Percentiles rank a stretch among this genome's conserved stretches.
These are phyloP conservation scores for Gryllus longicercus DNA, from an alignment of 2,888 invertebrate species.

Conservation along the genomic window DNA sequence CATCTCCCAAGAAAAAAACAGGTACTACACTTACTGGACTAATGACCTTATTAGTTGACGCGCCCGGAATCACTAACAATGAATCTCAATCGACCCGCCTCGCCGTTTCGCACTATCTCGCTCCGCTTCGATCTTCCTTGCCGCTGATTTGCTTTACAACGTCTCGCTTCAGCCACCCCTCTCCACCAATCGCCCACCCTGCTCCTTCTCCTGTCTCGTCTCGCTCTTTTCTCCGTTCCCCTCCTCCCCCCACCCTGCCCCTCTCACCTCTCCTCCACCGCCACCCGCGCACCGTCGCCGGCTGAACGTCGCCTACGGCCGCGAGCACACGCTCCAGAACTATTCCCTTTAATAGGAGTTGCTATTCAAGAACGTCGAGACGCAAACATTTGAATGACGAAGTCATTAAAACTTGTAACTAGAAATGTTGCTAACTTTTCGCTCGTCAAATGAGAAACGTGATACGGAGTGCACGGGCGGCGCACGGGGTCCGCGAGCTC, in stretches of 20 bases:
- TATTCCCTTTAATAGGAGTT: constrained; percentile 10
- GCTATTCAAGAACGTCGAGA: constrained; percentile 11
- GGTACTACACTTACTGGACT: no score
- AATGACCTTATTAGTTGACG: no score
- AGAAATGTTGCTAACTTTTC: constrained; percentile 17
- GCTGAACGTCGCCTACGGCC: not conserved
- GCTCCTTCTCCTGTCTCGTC: not conserved
- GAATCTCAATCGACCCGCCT: no score
- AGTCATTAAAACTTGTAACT: constrained; percentile 17
- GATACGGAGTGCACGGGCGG: not conserved
- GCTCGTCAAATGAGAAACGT: constrained; percentile 17
- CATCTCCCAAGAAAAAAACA: no score
- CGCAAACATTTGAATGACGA: constrained; percentile 17
- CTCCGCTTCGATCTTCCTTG: no score
- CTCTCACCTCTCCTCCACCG: not conserved
- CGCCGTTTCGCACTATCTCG: no score
- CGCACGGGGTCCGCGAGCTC: not conserved
- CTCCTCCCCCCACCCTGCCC: no score
- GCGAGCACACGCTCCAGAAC: not conserved
- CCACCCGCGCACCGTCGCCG: not conserved
- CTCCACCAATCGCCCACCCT: not conserved
- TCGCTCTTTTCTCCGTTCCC: no score
- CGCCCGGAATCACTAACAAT: no score
- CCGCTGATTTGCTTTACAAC: no score
- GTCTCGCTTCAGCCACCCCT: no score